Evolutionary conservation across 2,797 vertebrate species (phyloP).

Genomic region (Somateria mollissima): DNA sequence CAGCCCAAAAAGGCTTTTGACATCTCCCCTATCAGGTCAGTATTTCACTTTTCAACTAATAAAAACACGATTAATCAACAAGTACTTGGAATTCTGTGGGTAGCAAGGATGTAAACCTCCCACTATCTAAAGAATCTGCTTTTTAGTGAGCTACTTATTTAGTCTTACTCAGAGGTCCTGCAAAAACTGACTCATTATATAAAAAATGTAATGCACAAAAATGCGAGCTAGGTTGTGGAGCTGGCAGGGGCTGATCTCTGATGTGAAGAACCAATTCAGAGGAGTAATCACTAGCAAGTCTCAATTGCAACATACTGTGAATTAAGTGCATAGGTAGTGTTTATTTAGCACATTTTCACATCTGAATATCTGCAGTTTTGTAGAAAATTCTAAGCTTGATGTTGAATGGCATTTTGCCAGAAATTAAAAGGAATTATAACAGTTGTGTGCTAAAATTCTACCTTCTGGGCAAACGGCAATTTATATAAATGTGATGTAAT

Average conservation of each 20-base stretch:
- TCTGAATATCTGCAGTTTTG: background rate
- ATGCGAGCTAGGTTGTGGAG: background rate
- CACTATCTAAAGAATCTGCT: background rate
- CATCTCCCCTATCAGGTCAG: background rate
- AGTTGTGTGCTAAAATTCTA: background rate
- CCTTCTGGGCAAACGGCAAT: background rate
- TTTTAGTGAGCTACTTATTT: background rate
- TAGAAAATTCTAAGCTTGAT: background rate
- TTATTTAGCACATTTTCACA: conserved; percentile 1
- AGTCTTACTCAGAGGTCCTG: background rate
- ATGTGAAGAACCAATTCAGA: background rate
- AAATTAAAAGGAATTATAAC: background rate
- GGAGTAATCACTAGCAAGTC: background rate
- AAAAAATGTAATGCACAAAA: background rate
- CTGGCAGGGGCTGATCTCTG: background rate
- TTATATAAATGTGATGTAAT: background rate
- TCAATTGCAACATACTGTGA: background rate
- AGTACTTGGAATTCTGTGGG: background rate
- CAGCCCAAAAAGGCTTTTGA: background rate
- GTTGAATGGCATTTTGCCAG: background rate
- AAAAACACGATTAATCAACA: background rate
- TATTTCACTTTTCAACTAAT: background rate
- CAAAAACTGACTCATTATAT: background rate
- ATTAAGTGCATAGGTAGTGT: background rate
- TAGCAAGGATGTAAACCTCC: rapidly evolving